Evolutionary conservation across 92 coral and sea anemone genomes (phyloP), one percentile per base, ranked within the genome.

Genomic region (Palythoa grandis): DNA sequence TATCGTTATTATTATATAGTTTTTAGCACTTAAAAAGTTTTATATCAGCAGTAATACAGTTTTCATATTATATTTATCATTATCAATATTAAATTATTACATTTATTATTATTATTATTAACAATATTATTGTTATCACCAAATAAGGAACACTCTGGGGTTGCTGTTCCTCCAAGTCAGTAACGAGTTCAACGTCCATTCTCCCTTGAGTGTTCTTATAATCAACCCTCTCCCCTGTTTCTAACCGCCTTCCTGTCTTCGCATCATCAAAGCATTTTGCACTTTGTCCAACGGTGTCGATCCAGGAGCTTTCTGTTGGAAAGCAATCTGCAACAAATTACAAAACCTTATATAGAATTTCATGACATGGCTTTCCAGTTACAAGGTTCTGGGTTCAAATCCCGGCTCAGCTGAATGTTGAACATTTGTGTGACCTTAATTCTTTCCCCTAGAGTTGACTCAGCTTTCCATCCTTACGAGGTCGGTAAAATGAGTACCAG

Each of bases 111-210:
- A 29, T 29, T 29, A 1, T 29, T 29, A 29, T 29, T 29, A 29
- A 0, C 35, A 29, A 3, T 16, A 14, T 7, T 14, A 47, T 1
- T 38, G 38, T 1, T 40, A 54, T 73, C 11, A 74, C 78, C 78
- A 48, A 74, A 13, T 24, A 20, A n/a, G 78, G 78, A 50, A 74
- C 78, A n/a, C 61, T 23, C 35, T 74, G 78, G 69, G 69, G 69
- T 19, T n/a, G 7, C 69, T 63, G 69, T 56, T 76, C 68, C 22
- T 76, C 82, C 58, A 25, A 76, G 22, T 13, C 43, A 13, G 67
- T 76, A 20, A 56, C 43, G 22, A 5, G 43, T 15, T 23, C n/a
- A 15, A n/a, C 40, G 13, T 37, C 48, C 9, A 15, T 14, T 23
- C 40, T 25, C 24, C 12, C 68, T 29, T 54, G 63, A 11, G 80